Base-by-base conservation (phyloP, 2,797 vertebrate genomes). In the Darevskia nairensis region DNA sequence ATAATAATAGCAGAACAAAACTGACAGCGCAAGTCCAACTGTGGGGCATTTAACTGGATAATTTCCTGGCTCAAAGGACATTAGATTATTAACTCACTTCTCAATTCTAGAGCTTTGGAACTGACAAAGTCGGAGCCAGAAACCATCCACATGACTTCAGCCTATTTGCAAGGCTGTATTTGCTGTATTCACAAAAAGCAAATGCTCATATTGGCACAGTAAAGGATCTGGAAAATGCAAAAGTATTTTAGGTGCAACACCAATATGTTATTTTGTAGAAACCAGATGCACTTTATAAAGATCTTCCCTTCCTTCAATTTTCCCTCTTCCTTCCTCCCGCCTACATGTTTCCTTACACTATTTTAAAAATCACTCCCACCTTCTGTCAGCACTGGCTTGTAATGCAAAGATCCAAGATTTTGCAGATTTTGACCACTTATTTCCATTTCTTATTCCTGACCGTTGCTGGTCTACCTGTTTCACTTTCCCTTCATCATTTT, bases 61-160 rank as follows among this genome's bases (percentile, higher is more conserved):
- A 15, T 81, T 93, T 94, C 90, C 90, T 90, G 91, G 90, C 23
- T 87, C 1, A 4, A 86, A 89, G 79, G 80, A 89, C 64, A 84
- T 84, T 86, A 59, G 91, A 85, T 71, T 91, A 82, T 90, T 92
- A 94, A 86, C 85, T 84, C 66, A 44, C 79, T 86, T 95, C 76
- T 89, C 94, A 92, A 87, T n/a, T 19, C 66, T 85, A 88, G 72
- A 84, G 46, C 69, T 89, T 92, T 90, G 66, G 11, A 91, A 87
- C 23, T 86, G 78, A 86, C 79, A 92, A 85, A 71, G 86, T 93
- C 88, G 94, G 89, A 89, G 80, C 9, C 80, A 94, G 88, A 92
- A 95, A 92, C n/a, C 87, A 92, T 90, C 66, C 92, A 93, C 80
- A 90, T 77, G n/a, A 87, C 83, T 93, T 92, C 90, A 91, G 71